Base-by-base conservation (phyloP, 2,888 invertebrate genomes). In the Drosophila demipolita region DNA sequence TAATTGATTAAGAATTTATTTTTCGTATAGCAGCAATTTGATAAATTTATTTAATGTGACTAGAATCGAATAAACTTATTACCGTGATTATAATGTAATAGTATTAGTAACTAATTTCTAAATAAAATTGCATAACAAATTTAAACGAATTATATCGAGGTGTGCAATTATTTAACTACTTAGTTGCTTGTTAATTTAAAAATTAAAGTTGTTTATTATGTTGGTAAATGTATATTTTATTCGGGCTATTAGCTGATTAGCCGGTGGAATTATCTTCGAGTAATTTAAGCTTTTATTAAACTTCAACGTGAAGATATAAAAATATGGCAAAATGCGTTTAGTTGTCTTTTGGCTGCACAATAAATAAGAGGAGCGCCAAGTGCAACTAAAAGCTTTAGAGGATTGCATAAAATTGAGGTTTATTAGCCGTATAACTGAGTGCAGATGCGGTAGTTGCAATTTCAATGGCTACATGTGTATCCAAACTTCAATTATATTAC, bases 241-340 rank as follows among this genome's bases (percentile, higher is more conserved):
- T 55, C 20, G 54, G 29, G 38, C 61, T 35, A 35, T 61, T n/a
- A 12, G 29, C 17, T 63, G 59, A 74, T 79, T 66, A 40, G 32
- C 23, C 42, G 48, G 54, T 69, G 23, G 20, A 69, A 60, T 61
- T 70, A 58, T 20, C 42, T 40, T 69, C 54, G 59, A 11, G 48
- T 69, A 58, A 20, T 20, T 12, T 45, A 0, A 45, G 42, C 12
- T 12, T 55, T 63, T 75, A 80, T 75, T 67, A 62, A 69, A 64
- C 15, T 52, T 32, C 58, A 33, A 36, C 63, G 50, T 70, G 32
- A 49, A 75, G 87, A 86, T 88, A 75, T 53, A 26, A 29, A 73
- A 74, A 81, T 83, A 72, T 83, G 63, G 87, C 84, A 78, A 78
- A 73, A 80, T 50, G 61, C 45, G 20, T 0, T 7, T 20, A 45